Evolutionary conservation across 2,113 vertebrate genomes (phyloP), one percentile per base, ranked within the genome.

Genomic region (Poeciliopsis turrubarensis): DNA sequence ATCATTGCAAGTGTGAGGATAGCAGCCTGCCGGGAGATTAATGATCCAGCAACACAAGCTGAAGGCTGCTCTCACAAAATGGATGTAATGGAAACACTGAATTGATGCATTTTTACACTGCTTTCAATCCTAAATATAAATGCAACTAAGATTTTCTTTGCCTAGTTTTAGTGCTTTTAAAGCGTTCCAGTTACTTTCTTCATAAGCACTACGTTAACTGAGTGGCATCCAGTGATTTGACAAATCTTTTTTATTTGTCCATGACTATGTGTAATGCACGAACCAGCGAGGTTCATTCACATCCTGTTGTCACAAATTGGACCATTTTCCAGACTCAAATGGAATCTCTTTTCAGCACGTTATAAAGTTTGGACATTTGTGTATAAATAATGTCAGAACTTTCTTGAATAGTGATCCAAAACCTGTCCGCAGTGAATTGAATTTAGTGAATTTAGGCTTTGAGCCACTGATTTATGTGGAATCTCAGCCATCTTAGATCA

Each of bases 1-100:
- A 57, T 57, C 51, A 57, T 9, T 57, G 51, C 51, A 25, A 57
- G 51, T 57, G n/a, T 57, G 25, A 57, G 17, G 51, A 57, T 10
- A 57, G 51, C 51, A 57, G 51, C 8, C 51, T 57, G 51, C 22
- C n/a, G 10, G 25, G 51, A 57, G 22, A 57, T 57, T 57, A 57
- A 57, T 57, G 51, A 69, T 54, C n/a, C 60, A 51, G 62, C 4
- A n/a, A 29, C 39, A n/a, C 3, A 69, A 34, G 67, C 70, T 57
- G 66, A 78, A 26, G 14, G 26, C 31, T 54, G 29, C 5, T 29
- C 41, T 76, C 22, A 25, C 67, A 12, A 62, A n/a, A 65, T 72
- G 75, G 54, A 29, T 73, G 62, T 75, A 77, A 75, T 82, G 71
- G 29, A 70, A 63, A 68, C 34, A 82, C 51, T 34, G 29, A 32